phyloP scores from a whole-genome alignment of 2,797 vertebrate species.

The Lophotriccus pileatus region DNA sequence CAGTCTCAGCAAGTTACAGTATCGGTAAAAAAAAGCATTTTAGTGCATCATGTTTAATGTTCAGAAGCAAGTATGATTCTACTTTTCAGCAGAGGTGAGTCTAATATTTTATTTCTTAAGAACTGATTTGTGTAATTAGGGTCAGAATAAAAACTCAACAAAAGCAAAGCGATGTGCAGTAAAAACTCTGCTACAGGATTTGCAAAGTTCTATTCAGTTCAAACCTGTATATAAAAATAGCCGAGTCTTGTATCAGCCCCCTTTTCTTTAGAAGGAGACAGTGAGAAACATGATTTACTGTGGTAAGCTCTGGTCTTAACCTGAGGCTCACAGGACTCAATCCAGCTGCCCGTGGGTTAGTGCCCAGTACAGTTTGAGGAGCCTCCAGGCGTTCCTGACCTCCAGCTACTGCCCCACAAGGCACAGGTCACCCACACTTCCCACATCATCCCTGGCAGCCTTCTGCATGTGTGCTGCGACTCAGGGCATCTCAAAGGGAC shows the following conservation, averaged over 20 bases:
- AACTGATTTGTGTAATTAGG: background rate
- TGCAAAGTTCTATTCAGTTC: background rate
- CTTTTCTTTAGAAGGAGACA: background rate
- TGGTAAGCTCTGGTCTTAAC: background rate
- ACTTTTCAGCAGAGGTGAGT: background rate
- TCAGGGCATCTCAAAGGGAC: background rate
- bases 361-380: background rate
- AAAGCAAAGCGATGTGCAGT: background rate
- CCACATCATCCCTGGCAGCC: background rate
- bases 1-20: background rate
- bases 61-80: background rate
- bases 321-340: accelerated
- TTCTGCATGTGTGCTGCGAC: accelerated
- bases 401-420: background rate
- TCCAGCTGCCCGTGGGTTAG: accelerated
- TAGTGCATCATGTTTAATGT: background rate
- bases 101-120: background rate
- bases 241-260: background rate
- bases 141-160: background rate
- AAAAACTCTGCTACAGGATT: background rate
- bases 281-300: background rate
- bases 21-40: background rate
- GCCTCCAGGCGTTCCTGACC: background rate
- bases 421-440: accelerated
- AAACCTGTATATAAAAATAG: background rate